Evolutionary conservation across 1,140 invertebrate species (phyloP), one percentile per base, ranked within the genome.

Genomic region (Dermatophagoides farinae): DNA sequence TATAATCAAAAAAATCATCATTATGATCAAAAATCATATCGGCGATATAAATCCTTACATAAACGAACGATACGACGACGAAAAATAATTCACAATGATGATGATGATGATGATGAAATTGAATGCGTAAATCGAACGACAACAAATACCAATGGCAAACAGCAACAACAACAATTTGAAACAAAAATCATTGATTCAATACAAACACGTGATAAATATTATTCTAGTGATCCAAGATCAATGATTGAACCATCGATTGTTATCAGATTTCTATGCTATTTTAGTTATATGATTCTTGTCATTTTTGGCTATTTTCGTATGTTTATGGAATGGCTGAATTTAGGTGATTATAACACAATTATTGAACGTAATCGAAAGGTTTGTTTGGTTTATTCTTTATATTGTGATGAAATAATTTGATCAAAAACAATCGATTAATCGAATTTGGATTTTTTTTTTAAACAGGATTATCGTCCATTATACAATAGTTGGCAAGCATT

Each of bases 401-500:
- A 39, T 22, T 4, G 31, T 2, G 38, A 11, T 18, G 11, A 38
- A 12, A 57, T 44, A 11, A 57, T 57, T 59, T 4, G 23, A 31
- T 8, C 31, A 31, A 31, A 20, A 20, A 51, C 23, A 22, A 51
- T 31, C 12, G 12, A 14, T 20, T 20, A 20, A 16, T 46, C 5
- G 2, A 4, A 4, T 31, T 2, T 31, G 2, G 31, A 4, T 31
- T 31, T 57, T 39, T 39, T 40, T 11, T 57, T 44, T 6, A 4
- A 16, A n/a, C 87, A 65, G 62, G 88, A 86, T 11, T 97, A 95
- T 77, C 84, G 85, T 23, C 81, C 86, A 16, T 76, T 97, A 1
- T 95, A 88, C 71, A 82, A 91, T 68, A 82, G 79, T 67, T 97
- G 95, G 75, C 89, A 96, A 71, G 84, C 82, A 68, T 96, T 97